Evolutionary conservation across 1,140 invertebrate genomes (phyloP), one percentile per base, ranked within the genome.

Genomic region (Drosophila lini): DNA sequence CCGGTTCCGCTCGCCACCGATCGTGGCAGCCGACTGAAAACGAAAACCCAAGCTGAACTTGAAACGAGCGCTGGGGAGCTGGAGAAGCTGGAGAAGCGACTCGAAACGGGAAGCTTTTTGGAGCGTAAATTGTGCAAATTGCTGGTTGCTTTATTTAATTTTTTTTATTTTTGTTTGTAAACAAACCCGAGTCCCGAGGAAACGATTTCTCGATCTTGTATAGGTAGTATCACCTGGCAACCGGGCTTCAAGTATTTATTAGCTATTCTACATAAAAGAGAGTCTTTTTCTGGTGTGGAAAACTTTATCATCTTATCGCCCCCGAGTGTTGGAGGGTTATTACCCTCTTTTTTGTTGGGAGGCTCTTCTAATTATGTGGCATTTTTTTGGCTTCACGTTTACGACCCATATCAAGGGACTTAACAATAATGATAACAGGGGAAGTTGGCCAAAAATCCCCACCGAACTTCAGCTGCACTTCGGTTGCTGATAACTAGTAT

Each of bases 401-500:
- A 82, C 52, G 64, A 80, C 60, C 58, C 64, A 78, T 79, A 81
- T 81, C 73, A 77, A 58, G 42, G 55, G 59, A 25, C 53, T 67
- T 71, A 59, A 53, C 47, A 45, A 47, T n/a, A 55, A 25, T 41
- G 80, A 84, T 83, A 84, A 83, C 28, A 32, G 58, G 40, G 52
- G 25, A 64, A 61, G 44, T 50, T 62, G 41, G 47, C 61, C 44
- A 63, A 80, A 81, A 80, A 64, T 13, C 67, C 58, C 80, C 56
- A 59, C 56, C 13, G 32, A 63, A 47, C 42, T 69, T 53, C 9
- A 15, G 56, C 38, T 32, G 38, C 31, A 55, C 38, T 59, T 22
- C 38, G 3, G 48, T 13, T 58, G 28, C 42, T 68, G 74, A 81
- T 65, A 78, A 57, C 31, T 25, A 55, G 3, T 38, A 5, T 16